Evolutionary conservation across 1,140 invertebrate species (phyloP), one percentile per base, ranked within the genome.

Genomic region (Parapsyche elsis): DNA sequence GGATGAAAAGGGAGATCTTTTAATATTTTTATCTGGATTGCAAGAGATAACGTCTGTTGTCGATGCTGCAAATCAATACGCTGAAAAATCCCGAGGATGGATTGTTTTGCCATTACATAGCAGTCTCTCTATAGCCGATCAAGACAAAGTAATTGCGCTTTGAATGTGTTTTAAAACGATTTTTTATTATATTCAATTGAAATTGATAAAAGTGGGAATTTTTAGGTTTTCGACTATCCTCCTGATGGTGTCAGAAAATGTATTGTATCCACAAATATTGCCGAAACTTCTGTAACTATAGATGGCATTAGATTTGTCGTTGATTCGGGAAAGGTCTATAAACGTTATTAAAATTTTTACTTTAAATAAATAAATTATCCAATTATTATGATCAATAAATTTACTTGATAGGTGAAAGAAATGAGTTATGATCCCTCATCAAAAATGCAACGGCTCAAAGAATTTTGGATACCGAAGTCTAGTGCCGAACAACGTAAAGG

Each of bases 241-340:
- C 98, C 97, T 19, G 95, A 97, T 80, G 96, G 97, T 24, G 91
- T 97, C 0, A 90, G 98, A 81, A 99, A 99, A 89, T 99, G 98
- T 86, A 98, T 99, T 80, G 92, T 99, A 0, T 97, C 97, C 0
- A 99, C 98, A n/a, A 99, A 99, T 86, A 99, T 99, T 78, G 98
- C 99, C 0, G 99, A 99, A 90, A 99, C 99, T 0, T 99, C 98
- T 5, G 94, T 99, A 4, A 99, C 99, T 0, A 99, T 99, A 79
- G 98, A 99, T 89, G 98, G 98, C 4, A 95, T 99, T 80, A 90
- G 98, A 85, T 99, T 99, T 90, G 98, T 99, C 0, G 92, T 97
- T 5, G 99, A 99, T 88, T 99, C 97, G 12, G 96, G 96, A 24
- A 97, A 98, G 91, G 96, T n/a, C n/a, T n/a, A n/a, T n/a, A n/a